A percentile compares a stretch with the other conserved stretches of the same genome.
Conservation (phyloP, 2,797 vertebrate species). For the Phataginus tricuspis region DNA sequence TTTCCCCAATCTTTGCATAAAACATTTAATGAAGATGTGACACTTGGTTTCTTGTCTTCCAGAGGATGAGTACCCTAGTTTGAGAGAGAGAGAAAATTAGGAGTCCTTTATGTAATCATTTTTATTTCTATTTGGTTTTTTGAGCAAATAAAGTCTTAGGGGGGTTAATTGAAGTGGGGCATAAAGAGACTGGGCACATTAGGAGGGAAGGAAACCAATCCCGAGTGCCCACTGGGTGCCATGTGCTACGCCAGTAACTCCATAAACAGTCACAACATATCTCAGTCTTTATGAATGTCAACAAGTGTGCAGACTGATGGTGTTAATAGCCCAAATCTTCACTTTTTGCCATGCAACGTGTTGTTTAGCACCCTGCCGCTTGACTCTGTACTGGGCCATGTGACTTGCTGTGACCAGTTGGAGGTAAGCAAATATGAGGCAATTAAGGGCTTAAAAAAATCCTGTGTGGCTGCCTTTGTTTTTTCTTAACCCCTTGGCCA, state of each 20-base stretch:
- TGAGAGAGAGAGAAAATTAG: background rate
- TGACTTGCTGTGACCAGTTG: background rate
- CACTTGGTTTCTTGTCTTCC: background rate
- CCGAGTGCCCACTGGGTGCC: background rate
- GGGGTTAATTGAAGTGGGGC: background rate
- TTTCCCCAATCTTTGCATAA: background rate
- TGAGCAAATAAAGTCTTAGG: background rate
- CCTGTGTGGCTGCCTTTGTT: background rate
- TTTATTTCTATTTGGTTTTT: background rate
- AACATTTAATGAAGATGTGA: background rate
- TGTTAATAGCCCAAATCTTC: background rate
- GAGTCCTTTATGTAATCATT: background rate
- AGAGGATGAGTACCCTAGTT: background rate
- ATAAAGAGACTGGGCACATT: background rate
- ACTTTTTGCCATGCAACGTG: background rate
- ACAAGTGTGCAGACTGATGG: background rate
- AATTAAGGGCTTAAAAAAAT: background rate
- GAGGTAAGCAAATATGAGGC: background rate
- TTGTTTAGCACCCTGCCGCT: background rate
- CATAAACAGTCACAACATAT: background rate
- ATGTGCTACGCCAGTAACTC: background rate
- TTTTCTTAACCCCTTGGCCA: background rate
- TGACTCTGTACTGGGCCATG: background rate
- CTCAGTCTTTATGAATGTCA: background rate
- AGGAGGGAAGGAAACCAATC: background rate